These are phyloP conservation scores for Drosophila murphyi DNA, from an alignment of 1,140 invertebrate species.

Conservation along the genomic window DNA sequence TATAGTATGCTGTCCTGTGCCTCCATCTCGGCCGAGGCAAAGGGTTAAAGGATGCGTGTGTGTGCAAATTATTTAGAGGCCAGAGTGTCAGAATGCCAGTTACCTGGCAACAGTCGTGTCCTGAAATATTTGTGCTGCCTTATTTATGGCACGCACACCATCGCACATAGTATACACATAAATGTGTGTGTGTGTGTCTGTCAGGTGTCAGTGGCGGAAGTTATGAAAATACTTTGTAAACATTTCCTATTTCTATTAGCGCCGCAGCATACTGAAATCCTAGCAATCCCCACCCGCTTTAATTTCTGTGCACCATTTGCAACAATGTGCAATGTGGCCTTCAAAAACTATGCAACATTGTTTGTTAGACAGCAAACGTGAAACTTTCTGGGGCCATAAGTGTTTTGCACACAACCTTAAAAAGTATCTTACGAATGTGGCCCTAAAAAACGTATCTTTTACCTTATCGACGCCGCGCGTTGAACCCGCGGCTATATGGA, in stretches of 20 bases:
- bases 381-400: conserved; percentile 73
- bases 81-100: conserved; percentile 77
- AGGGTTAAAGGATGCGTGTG: conserved; percentile 73
- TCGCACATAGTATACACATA: background rate
- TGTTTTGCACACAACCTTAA: conserved; percentile 57
- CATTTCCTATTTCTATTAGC: conserved; percentile 83
- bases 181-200: conserved; percentile 42
- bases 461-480: conserved; percentile 71
- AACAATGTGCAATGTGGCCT: conserved; percentile 46
- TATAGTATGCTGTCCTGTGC: background rate
- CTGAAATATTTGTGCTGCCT: conserved; percentile 67
- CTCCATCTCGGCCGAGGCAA: conserved; percentile 4
- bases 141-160: conserved; percentile 65
- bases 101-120: conserved; percentile 43
- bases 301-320: background rate
- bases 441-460: conserved; percentile 71
- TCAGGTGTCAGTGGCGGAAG: conserved; percentile 81
- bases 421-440: conserved; percentile 62
- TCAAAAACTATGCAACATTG: conserved; percentile 82
- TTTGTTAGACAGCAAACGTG: conserved; percentile 67
- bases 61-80: conserved; percentile 75
- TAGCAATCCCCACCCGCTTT: background rate
- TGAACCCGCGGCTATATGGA: conserved; percentile 72
- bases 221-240: conserved; percentile 84
- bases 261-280: conserved; percentile 41